Evolutionary conservation across 2,113 vertebrate species (phyloP).

Genomic region (Egretta garzetta): DNA sequence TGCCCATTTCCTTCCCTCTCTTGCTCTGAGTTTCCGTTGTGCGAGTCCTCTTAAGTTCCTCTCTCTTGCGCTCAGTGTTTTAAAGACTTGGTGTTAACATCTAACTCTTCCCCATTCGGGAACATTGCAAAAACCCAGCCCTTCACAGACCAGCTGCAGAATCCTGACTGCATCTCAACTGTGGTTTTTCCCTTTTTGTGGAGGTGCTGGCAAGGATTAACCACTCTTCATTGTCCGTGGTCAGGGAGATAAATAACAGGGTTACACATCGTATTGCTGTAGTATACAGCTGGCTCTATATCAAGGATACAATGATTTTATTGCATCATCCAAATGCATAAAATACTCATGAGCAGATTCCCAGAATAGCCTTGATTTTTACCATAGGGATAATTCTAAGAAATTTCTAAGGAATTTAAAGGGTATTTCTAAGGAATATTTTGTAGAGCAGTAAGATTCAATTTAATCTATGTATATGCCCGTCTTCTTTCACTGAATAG

Average conservation of each 20-base stretch:
- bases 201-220: background rate
- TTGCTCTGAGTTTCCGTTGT: background rate
- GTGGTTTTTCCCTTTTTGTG: background rate
- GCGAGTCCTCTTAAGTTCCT: background rate
- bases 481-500: background rate
- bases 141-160: background rate
- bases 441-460: background rate
- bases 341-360: background rate
- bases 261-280: background rate
- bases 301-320: background rate
- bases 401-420: background rate
- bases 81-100: background rate
- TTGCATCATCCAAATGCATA: background rate
- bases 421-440: background rate
- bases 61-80: background rate
- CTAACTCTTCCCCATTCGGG: background rate
- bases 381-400: background rate
- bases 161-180: background rate
- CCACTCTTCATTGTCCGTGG: background rate
- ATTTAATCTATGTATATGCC: background rate
- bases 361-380: background rate
- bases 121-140: background rate
- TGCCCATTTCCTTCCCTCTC: background rate
- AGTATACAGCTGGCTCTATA: background rate
- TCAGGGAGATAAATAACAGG: background rate